These are phyloP conservation scores for Otus sunia DNA, from an alignment of 2,113 vertebrate genomes.

Conservation along the genomic window DNA sequence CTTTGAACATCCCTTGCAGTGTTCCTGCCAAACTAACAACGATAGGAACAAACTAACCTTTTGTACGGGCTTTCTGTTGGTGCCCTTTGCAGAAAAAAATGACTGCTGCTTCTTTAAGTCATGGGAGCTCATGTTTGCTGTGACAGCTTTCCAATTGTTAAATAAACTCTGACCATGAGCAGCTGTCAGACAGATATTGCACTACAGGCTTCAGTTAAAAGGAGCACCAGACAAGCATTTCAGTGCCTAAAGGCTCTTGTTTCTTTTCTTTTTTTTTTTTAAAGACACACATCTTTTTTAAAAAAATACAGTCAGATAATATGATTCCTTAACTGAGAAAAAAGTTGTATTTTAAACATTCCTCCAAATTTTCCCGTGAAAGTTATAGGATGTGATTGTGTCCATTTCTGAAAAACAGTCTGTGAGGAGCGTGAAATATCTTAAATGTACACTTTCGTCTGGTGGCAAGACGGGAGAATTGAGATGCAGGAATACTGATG, in stretches of 20 bases:
- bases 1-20: neutral
- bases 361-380: neutral
- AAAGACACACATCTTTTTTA: neutral
- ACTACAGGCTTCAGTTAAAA: constrained; percentile 21
- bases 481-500: neutral
- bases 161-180: constrained; percentile 58
- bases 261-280: neutral
- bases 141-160: constrained; percentile 64
- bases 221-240: neutral
- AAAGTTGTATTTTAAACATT: neutral
- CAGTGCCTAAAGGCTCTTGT: neutral
- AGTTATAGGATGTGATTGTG: neutral
- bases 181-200: constrained; percentile 57
- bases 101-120: constrained; percentile 54
- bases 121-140: constrained; percentile 21
- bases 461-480: neutral
- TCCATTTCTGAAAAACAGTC: neutral
- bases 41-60: neutral
- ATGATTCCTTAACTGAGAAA: neutral
- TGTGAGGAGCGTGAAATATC: neutral
- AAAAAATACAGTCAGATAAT: neutral
- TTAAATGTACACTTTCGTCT: neutral
- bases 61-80: neutral
- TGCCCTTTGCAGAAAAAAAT: neutral
- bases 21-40: neutral